Conservation (phyloP, 2,888 invertebrate genomes). For the Drosophila infuscata region DNA sequence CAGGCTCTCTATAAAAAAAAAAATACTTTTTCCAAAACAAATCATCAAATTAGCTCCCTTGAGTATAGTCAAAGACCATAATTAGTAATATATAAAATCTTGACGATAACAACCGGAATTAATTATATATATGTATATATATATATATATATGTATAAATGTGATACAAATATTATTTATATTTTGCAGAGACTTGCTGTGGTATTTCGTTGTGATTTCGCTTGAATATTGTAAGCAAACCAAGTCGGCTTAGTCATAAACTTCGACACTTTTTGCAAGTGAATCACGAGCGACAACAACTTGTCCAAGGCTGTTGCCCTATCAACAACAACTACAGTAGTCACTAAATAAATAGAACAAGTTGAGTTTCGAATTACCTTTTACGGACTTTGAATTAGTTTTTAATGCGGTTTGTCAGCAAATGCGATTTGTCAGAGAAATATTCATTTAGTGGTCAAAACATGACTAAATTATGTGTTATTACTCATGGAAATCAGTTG, state of each 20-base stretch:
- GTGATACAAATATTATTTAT: background rate
- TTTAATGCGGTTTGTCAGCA: background rate
- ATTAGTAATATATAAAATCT: background rate
- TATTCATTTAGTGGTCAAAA: too few relatives aligned
- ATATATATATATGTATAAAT: background rate
- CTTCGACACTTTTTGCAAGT: background rate
- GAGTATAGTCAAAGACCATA: background rate
- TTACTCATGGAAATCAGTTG: background rate
- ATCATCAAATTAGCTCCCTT: too few relatives aligned
- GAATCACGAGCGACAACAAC: background rate
- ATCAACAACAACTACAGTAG: background rate
- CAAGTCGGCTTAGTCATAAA: background rate
- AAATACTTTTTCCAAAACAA: too few relatives aligned
- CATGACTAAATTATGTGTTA: background rate
- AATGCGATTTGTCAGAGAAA: background rate
- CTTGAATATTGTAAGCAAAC: background rate
- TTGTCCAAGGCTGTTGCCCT: background rate
- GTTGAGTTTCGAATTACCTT: background rate
- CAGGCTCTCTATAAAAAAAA: too few relatives aligned
- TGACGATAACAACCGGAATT: background rate
- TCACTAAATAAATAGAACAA: background rate
- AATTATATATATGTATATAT: background rate
- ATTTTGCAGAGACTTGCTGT: background rate
- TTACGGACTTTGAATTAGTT: background rate
- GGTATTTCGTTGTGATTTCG: background rate